A percentile compares a stretch with the other conserved stretches of the same genome.
Evolutionary conservation across 2,888 invertebrate species (phyloP).

Genomic region (Tiphia femorata): DNA sequence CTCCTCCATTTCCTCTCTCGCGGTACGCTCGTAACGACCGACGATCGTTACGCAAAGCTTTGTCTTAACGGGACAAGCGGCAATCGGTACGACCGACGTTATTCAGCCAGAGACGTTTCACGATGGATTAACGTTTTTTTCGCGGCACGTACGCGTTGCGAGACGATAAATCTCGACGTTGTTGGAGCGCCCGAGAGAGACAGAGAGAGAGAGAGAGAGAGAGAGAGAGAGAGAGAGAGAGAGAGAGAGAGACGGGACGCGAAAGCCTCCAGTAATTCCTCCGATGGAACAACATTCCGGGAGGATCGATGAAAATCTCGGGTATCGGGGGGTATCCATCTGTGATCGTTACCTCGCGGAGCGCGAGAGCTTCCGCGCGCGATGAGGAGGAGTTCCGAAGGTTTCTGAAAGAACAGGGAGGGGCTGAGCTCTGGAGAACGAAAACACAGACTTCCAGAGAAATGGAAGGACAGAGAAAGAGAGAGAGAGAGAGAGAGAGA

Average conservation of each 20-base stretch:
- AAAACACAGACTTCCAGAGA: no score
- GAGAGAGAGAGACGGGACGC: not conserved
- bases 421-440: not conserved
- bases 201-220: not conserved
- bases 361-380: not conserved
- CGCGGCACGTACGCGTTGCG: no score
- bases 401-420: not conserved
- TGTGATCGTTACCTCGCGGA: not conserved
- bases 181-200: not conserved
- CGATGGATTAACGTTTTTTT: no score
- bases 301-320: not conserved
- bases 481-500: not conserved
- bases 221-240: no score
- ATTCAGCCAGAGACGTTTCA: no score
- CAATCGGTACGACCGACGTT: no score
- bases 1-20: no score
- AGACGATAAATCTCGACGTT: no score
- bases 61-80: no score
- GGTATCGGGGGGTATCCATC: not conserved
- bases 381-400: not conserved
- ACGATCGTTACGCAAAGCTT: no score
- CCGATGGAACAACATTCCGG: not conserved
- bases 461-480: not conserved
- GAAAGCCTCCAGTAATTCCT: not conserved
- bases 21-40: no score